Evolutionary conservation across 1,140 invertebrate species (phyloP).

Genomic region (Augochlora pura): DNA sequence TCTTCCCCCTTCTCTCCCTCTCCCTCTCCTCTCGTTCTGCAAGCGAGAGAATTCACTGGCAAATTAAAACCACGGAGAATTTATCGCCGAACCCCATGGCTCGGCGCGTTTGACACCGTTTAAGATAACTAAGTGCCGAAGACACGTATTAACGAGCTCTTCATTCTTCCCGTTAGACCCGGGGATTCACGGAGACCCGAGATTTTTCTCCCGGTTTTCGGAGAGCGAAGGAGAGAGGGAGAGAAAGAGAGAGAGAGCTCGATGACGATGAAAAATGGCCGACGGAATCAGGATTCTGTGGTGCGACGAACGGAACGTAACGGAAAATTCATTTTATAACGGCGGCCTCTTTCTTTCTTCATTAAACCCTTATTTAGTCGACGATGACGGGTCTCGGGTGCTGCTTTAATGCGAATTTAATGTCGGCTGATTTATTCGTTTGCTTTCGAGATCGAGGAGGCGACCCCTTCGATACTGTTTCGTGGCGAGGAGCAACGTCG

Average conservation of each 20-base stretch:
- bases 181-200: background rate
- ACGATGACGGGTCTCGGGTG: background rate
- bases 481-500: background rate
- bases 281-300: conserved; percentile 40
- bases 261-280: conserved; percentile 41
- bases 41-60: conserved; percentile 65
- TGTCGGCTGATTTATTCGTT: background rate
- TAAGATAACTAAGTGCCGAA: conserved; percentile 66
- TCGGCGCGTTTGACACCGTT: conserved; percentile 58
- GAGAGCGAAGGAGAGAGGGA: too few relatives aligned
- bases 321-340: conserved; percentile 30
- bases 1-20: background rate
- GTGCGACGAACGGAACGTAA: conserved; percentile 26
- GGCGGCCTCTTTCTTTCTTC: background rate
- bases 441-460: background rate
- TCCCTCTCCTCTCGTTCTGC: too few relatives aligned
- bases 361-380: conserved; percentile 15
- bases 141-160: conserved; percentile 68
- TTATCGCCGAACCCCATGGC: conserved; percentile 58
- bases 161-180: conserved; percentile 53
- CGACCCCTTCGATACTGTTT: background rate
- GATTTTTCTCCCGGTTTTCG: conserved; percentile 39
- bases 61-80: conserved; percentile 72
- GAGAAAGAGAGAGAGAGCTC: too few relatives aligned
- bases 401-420: conserved; percentile 19